phyloP scores from a whole-genome alignment of 2,888 invertebrate species.

The Thymelicus lineola region DNA sequence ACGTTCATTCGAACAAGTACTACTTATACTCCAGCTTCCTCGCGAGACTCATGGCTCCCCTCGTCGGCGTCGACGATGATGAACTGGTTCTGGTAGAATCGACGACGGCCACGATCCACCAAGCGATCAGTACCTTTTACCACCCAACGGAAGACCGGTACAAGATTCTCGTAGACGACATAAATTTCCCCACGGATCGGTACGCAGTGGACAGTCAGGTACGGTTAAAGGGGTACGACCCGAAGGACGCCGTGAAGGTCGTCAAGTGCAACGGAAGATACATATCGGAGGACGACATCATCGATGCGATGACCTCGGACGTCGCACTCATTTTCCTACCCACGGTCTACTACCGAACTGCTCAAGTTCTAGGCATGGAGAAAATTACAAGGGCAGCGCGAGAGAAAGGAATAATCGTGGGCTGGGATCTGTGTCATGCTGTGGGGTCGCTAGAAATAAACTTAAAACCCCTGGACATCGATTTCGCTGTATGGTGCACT shows the following conservation, averaged over 20 bases:
- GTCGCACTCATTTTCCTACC: conserved; percentile 66
- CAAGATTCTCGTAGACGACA: conserved; percentile 71
- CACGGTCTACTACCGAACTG: conserved; percentile 66
- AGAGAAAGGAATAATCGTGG: conserved; percentile 62
- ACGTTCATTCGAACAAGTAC: conserved; percentile 62
- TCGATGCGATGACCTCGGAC: conserved; percentile 70
- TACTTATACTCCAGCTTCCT: conserved; percentile 61
- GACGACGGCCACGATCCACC: conserved; percentile 69
- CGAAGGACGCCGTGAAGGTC: conserved; percentile 68
- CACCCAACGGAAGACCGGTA: conserved; percentile 63
- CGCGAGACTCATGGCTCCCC: conserved; percentile 64
- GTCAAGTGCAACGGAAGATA: conserved; percentile 58
- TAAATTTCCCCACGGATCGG: conserved; percentile 73
- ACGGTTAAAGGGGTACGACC: conserved; percentile 63
- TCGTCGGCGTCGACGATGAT: conserved; percentile 64
- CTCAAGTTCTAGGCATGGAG: conserved; percentile 70
- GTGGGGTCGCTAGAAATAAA: conserved; percentile 67
- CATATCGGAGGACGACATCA: conserved; percentile 65
- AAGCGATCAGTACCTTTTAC: conserved; percentile 70
- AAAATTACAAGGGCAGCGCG: conserved; percentile 65
- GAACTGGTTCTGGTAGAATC: conserved; percentile 63
- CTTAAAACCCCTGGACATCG: conserved; percentile 64
- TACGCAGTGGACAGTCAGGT: conserved; percentile 76
- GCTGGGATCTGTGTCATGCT: conserved; percentile 74
- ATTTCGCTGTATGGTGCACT: conserved; percentile 77